Base-by-base conservation (phyloP, 2,113 vertebrate species). In the Haemorhous mexicanus region DNA sequence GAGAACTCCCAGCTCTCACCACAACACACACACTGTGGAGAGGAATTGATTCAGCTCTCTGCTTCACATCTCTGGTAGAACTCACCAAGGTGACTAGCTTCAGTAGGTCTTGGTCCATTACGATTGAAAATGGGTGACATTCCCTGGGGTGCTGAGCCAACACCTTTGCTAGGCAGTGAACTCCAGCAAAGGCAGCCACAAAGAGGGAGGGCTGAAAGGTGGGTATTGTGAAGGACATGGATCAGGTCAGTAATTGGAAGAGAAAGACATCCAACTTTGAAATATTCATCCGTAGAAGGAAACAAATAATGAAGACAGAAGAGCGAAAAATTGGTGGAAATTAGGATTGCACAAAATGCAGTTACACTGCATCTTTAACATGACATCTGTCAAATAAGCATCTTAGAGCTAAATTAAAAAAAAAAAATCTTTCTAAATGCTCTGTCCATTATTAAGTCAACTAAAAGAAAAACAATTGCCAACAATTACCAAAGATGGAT, bases 361-460 rank as follows among this genome's bases (percentile, higher is more conserved):
- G 13, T 27, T 55, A 66, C 52, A 7, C 19, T 6, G 1, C n/a
- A 58, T 77, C 39, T 69, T 91, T 39, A 84, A n/a, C 2, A 3
- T 0, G 11, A 62, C 50, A 85, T n/a, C 82, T 88, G 58, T 55
- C 70, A 61, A 92, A n/a, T 16, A 76, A 93, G 44, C n/a, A 41
- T 35, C 32, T 66, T 53, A 35, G 28, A 89, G 46, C 10, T 75
- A n/a, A n/a, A 61, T 44, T 61, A 39, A 39, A 14, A 61, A 72
- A 56, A 21, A 62, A 21, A 17, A 9, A 15, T 7, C 19, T 39
- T 76, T 59, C 53, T 83, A 73, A 69, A 62, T 33, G 8, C 21
- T 66, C 33, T 87, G 35, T 35, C 88, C 49, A 66, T 90, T 80
- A 58, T 73, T 50, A 74, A 19, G 53, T 70, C 68, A 94, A 76